Percentiles rank a stretch among this genome's conserved stretches.
These are phyloP conservation scores for Xiphorhynchus elegans DNA, from an alignment of 2,113 vertebrate genomes.

Conservation along the genomic window DNA sequence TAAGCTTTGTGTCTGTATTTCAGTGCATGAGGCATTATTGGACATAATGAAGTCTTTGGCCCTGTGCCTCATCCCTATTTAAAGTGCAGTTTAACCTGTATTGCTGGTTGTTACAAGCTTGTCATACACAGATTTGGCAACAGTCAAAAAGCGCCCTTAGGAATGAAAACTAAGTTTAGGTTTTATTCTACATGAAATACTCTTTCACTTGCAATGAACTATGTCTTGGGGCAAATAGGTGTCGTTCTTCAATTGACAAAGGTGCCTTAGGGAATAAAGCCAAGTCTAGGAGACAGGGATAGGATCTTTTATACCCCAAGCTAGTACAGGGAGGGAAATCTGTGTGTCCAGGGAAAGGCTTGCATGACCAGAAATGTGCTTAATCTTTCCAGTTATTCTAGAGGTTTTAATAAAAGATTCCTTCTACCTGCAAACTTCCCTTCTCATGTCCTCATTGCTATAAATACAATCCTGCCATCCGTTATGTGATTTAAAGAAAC, in stretches of 20 bases:
- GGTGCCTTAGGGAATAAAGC: background rate
- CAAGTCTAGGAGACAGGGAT: background rate
- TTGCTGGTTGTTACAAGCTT: conserved; percentile 2
- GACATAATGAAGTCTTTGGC: background rate
- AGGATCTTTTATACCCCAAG: background rate
- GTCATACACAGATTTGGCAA: background rate
- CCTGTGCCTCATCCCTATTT: background rate
- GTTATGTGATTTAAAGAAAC: background rate
- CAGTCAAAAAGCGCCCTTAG: background rate
- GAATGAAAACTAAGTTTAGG: background rate
- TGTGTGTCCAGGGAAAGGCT: background rate
- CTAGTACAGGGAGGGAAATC: background rate
- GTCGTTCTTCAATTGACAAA: background rate
- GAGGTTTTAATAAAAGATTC: background rate
- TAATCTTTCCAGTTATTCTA: background rate
- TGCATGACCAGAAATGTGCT: background rate
- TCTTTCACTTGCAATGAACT: background rate
- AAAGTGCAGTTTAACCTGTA: conserved; percentile 28
- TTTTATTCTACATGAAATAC: background rate
- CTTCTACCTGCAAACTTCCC: background rate
- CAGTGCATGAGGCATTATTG: background rate
- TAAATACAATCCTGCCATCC: background rate
- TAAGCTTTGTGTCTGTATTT: background rate
- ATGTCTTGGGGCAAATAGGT: background rate
- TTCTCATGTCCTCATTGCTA: background rate